Percentiles rank a stretch among this genome's conserved stretches.
These are phyloP conservation scores for Polypterus bichir DNA, from an alignment of 2,113 vertebrate species.

Conservation along the genomic window DNA sequence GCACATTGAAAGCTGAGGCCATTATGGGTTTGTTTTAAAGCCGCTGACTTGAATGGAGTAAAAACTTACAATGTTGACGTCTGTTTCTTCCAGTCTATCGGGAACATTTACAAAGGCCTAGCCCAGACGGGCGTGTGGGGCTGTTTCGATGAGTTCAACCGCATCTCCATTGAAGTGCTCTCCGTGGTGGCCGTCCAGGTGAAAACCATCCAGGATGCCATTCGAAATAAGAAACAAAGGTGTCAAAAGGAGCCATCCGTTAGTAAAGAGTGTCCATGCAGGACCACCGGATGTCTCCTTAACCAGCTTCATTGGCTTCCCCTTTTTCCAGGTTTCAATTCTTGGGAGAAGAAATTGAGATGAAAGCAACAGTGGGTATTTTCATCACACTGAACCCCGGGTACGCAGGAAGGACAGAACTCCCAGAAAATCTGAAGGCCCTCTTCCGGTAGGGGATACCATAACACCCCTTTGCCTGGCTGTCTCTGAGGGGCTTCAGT, in stretches of 20 bases:
- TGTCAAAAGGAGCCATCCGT: conserved; percentile 18
- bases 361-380: conserved; percentile 51
- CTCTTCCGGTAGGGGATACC: conserved; percentile 41
- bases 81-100: conserved; percentile 35
- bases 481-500: no score
- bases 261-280: no score
- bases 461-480: no score
- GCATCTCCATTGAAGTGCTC: conserved; percentile 52
- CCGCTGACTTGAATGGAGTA: no score
- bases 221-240: conserved; percentile 57
- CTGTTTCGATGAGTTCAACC: conserved; percentile 58
- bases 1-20: no score
- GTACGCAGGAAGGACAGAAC: conserved; percentile 52
- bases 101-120: conserved; percentile 55
- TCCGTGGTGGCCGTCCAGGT: conserved; percentile 54
- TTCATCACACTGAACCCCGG: conserved; percentile 60
- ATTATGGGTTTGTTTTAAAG: no score
- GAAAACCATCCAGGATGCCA: conserved; percentile 50
- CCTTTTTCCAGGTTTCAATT: conserved; percentile 40
- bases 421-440: conserved; percentile 59
- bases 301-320: no score
- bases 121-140: conserved; percentile 54
- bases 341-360: conserved; percentile 45
- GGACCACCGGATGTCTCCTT: no score
- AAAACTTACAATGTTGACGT: neutral